Percentiles rank a stretch among this genome's conserved stretches.
These are phyloP conservation scores for Parnassius mnemosyne DNA, from an alignment of 2,888 invertebrate species.

Conservation along the genomic window DNA sequence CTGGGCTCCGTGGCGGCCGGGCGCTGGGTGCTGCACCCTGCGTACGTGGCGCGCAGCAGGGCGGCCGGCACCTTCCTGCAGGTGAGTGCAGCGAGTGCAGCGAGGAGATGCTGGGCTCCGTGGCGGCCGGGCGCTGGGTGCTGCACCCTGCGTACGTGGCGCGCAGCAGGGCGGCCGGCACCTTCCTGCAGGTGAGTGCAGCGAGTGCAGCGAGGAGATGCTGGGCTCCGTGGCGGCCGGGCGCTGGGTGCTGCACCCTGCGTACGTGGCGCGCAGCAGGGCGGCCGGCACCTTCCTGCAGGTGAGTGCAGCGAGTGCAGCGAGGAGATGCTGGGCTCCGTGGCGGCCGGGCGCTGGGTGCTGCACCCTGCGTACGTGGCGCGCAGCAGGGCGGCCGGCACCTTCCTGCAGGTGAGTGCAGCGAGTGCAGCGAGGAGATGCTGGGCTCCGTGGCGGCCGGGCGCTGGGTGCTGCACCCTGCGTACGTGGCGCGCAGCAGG, in stretches of 20 bases:
- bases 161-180: constrained; percentile 80
- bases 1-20: constrained; percentile 92
- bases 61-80: constrained; percentile 81
- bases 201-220: constrained; percentile 89
- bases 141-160: constrained; percentile 89
- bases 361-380: constrained; percentile 89
- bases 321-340: constrained; percentile 92
- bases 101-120: constrained; percentile 92
- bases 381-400: constrained; percentile 80
- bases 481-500: constrained; percentile 86
- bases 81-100: constrained; percentile 75
- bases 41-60: constrained; percentile 86
- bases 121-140: constrained; percentile 95
- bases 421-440: background rate
- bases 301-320: constrained; percentile 75
- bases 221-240: constrained; percentile 92
- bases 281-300: constrained; percentile 81
- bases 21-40: constrained; percentile 92
- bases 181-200: constrained; percentile 75
- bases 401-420: constrained; percentile 75
- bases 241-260: constrained; percentile 92
- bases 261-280: constrained; percentile 86
- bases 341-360: constrained; percentile 95
- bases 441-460: constrained; percentile 78
- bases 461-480: constrained; percentile 76